Base-by-base conservation (phyloP, 2,113 vertebrate genomes). In the Malaclemys terrapin region DNA sequence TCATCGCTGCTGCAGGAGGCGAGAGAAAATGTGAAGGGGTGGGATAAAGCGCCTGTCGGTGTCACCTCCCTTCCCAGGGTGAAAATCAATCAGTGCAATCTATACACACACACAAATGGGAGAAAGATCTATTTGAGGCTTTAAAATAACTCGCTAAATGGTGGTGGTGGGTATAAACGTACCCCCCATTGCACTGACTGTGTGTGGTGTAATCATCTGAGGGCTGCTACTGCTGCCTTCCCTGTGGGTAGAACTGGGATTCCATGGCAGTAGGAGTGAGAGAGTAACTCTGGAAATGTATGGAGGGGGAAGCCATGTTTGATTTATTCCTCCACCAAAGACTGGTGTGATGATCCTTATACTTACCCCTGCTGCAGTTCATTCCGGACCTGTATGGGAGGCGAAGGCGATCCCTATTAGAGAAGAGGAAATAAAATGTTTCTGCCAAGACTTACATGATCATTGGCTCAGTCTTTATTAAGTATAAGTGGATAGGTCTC, bases 221-320 rank as follows among this genome's bases (percentile, higher is more conserved):
- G 31, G 82, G 90, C 79, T 87, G 87, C 85, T 81, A 47, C 83
- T 90, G 91, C 42, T 84, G 65, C 84, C 76, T 95, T 93, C 82
- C 82, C 96, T 87, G 80, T 47, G 91, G 94, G 75, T 81, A 88
- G 95, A 62, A 93, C 90, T 10, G 94, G 91, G 90, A 85, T 96
- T 85, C 80, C 50, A 80, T 85, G 94, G 97, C 94, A 16, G 95
- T 85, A 84, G 87, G 96, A 93, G 95, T 85, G 93, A 81, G 96
- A 57, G 86, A 94, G 95, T 94, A 96, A 95, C 97, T 96, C 95
- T 95, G 97, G 95, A 94, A 97, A 97, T 95, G 97, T 95, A 96
- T 97, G 97, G 96, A 97, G 97, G 89, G 96, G 97, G 97, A 98
- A 97, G 97, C 97, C 97, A 98, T 98, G 96, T 98, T 98, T 97